A percentile compares a stretch with the other conserved stretches of the same genome.
Evolutionary conservation across 2,797 vertebrate genomes (phyloP).

Genomic region (Florisuga fusca): DNA sequence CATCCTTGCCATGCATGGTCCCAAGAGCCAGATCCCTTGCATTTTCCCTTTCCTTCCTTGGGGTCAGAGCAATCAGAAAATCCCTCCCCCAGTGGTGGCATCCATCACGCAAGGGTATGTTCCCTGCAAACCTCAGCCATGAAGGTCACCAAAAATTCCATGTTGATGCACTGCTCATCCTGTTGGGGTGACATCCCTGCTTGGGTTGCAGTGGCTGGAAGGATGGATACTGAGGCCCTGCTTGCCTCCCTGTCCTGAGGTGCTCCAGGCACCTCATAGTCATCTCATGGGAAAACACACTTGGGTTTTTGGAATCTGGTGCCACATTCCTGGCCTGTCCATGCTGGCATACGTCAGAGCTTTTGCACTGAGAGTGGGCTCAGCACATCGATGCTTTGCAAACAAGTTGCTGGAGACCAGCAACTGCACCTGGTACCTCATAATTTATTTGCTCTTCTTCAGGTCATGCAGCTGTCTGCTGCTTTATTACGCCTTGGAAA

Average conservation of each 20-base stretch:
- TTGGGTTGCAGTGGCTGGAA: fast-evolving
- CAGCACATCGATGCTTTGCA: background rate
- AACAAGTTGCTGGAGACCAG: background rate
- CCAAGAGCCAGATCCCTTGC: background rate
- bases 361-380: background rate
- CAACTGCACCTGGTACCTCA: background rate
- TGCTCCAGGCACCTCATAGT: background rate
- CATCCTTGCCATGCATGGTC: fast-evolving
- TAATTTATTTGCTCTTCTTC: background rate
- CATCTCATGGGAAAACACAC: background rate
- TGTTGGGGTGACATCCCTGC: fast-evolving
- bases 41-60: background rate
- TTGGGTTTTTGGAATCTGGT: background rate
- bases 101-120: background rate
- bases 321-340: background rate
- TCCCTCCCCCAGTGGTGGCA: background rate
- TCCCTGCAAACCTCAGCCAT: background rate
- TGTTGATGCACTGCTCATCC: background rate
- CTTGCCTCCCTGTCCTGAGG: background rate
- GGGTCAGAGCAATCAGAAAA: background rate
- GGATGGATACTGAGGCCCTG: background rate
- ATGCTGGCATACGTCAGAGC: background rate
- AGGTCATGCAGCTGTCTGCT: background rate
- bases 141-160: background rate
- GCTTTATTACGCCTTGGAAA: background rate